These are phyloP conservation scores for Tuberolachnus salignus DNA, from an alignment of 2,888 invertebrate species.

Conservation along the genomic window DNA sequence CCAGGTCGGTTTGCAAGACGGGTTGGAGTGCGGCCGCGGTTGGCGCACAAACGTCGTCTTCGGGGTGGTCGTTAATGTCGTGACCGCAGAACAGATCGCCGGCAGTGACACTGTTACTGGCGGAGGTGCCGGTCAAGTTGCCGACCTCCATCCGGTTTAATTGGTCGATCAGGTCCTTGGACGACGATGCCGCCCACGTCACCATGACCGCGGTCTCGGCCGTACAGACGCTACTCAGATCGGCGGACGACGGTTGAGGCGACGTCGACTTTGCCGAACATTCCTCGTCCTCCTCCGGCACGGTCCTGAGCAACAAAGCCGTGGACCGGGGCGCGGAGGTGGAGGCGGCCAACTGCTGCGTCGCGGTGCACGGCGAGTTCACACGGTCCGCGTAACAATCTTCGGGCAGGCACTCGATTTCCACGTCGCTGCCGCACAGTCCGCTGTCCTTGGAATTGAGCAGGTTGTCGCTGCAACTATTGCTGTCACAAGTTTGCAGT, in stretches of 20 bases:
- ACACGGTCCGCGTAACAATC: constrained; percentile 35
- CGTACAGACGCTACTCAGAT: constrained; percentile 6
- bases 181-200: constrained; percentile 64
- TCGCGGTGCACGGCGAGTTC: constrained; percentile 59
- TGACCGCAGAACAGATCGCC: constrained; percentile 57
- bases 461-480: constrained; percentile 59
- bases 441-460: constrained; percentile 58
- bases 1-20: constrained; percentile 63
- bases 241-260: constrained; percentile 27
- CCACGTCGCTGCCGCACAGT: constrained; percentile 59
- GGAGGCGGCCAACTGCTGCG: constrained; percentile 62
- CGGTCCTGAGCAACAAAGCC: constrained; percentile 65
- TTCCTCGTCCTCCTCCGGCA: constrained; percentile 71
- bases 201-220: constrained; percentile 35
- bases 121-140: constrained; percentile 64
- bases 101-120: constrained; percentile 61
- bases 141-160: constrained; percentile 71
- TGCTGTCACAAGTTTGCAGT: constrained; percentile 58
- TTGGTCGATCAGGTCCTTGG: constrained; percentile 78
- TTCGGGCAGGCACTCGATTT: constrained; percentile 59
- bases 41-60: not conserved
- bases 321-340: constrained; percentile 63
- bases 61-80: constrained; percentile 51
- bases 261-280: constrained; percentile 38
- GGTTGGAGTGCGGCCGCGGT: not conserved